Base-by-base conservation (phyloP, 2,113 vertebrate genomes). In the Panthera leo region DNA sequence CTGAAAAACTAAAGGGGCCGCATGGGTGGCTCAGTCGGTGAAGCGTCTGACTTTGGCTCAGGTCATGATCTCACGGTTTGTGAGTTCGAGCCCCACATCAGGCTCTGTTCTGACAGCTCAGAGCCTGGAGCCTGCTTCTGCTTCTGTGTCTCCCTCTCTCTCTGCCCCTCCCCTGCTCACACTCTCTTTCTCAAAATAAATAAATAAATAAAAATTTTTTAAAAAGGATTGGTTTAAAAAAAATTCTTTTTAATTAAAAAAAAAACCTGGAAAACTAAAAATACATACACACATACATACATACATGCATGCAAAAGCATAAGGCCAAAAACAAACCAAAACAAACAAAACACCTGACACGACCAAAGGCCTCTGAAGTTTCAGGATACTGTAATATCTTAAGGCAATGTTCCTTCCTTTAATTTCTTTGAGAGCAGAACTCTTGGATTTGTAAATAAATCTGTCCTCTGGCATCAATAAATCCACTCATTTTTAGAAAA, bases 381-480 rank as follows among this genome's bases (percentile, higher is more conserved):
- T 96, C 16, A 45, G 63, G 67, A 27, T 12, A 53, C 42, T 45
- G 0, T 21, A 73, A 27, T 14, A 63, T 79, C 75, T 79, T 63
- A 25, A 93, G 61, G 39, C 12, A 58, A 83, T 73, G 39, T 45
- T 68, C 91, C 16, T 58, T 36, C 48, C 7, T 79, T 93, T 67
- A 6, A 7, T 14, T 63, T 53, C 53, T 65, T 63, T 84, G 36
- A n/a, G 48, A 91, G 15, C n/a, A 85, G 14, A 95, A 67, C 19
- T 85, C 71, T 55, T 63, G 15, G 11, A 7, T 71, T 73, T 88
- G 91, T 63, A 51, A 88, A 61, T 78, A 91, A 79, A 75, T 80
- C 63, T 70, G 19, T 51, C 76, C 91, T 80, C 34, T 31, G 48
- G 45, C 48, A 68, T 83, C 63, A 85, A 29, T 91, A 65, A 97